Evolutionary conservation across 2,113 vertebrate genomes (phyloP).

Genomic region (Chaetops frenatus): DNA sequence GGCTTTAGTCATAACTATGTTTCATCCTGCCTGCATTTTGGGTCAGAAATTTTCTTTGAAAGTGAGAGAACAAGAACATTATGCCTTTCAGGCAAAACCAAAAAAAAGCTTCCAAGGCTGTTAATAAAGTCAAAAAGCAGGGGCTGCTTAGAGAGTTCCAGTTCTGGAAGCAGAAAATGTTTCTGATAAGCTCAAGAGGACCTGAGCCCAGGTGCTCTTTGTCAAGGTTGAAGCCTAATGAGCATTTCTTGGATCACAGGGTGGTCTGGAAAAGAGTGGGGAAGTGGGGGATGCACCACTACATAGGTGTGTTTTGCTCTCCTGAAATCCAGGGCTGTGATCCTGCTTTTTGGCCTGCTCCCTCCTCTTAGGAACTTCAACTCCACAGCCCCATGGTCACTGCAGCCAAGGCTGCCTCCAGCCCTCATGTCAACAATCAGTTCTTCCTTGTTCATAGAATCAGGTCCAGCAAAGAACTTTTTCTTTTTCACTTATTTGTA

Average conservation of each 20-base stretch:
- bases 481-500: not conserved
- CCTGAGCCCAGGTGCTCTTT: not conserved
- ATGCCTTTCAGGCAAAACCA: not conserved
- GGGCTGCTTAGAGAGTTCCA: not conserved
- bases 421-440: not conserved
- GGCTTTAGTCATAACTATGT: not conserved
- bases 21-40: not conserved
- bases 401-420: not conserved
- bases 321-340: not conserved
- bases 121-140: not conserved
- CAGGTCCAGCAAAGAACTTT: not conserved
- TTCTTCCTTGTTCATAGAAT: not conserved
- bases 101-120: not conserved
- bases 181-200: not conserved
- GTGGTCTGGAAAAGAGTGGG: not conserved
- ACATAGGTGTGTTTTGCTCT: not conserved
- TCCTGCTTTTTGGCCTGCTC: not conserved
- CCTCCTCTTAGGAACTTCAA: not conserved
- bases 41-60: not conserved
- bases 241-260: not conserved
- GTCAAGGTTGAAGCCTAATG: rapidly evolving
- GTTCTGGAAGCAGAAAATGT: not conserved
- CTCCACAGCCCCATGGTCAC: not conserved
- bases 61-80: not conserved
- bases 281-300: not conserved